Conservation (phyloP, 1,140 invertebrate species). For the Maconellicoccus hirsutus region DNA sequence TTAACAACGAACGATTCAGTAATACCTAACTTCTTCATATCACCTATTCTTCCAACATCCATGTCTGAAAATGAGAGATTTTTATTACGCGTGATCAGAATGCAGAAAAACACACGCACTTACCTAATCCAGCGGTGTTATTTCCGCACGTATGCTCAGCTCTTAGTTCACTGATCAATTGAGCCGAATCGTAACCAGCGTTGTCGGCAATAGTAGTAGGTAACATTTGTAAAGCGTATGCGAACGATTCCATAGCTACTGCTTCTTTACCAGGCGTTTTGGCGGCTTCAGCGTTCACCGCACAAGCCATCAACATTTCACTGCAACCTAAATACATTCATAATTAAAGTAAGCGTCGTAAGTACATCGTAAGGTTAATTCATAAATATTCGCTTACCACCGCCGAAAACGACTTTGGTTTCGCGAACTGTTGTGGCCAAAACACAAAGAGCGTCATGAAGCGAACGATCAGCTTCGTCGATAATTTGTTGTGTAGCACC, state of each 20-base stretch:
- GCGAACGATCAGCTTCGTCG: conserved; percentile 93
- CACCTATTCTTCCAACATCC: conserved; percentile 67
- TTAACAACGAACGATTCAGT: conserved; percentile 97
- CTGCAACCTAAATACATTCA: conserved; percentile 44
- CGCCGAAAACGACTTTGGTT: conserved; percentile 80
- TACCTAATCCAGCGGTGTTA: conserved; percentile 70
- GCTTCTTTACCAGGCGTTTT: conserved; percentile 95
- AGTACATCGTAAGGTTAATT: too few species aligned
- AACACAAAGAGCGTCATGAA: conserved; percentile 98
- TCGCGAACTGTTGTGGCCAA: conserved; percentile 90
- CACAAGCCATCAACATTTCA: conserved; percentile 94
- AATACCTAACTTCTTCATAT: conserved; percentile 82
- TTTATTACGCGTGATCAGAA: neutral
- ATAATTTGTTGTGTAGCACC: conserved; percentile 99
- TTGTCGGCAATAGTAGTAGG: conserved; percentile 97
- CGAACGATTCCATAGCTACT: conserved; percentile 94
- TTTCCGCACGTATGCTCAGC: conserved; percentile 75
- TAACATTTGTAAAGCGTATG: conserved; percentile 70
- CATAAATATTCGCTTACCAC: conserved; percentile 45
- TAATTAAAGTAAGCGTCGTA: conserved; percentile 32
- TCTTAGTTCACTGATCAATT: conserved; percentile 78
- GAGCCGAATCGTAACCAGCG: conserved; percentile 94
- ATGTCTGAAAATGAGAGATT: conserved; percentile 52
- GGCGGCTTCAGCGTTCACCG: conserved; percentile 68
- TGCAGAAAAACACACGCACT: neutral